A percentile compares a stretch with the other conserved stretches of the same genome.
These are phyloP conservation scores for Daboia siamensis DNA, from an alignment of 2,113 vertebrate genomes.

Conservation along the genomic window DNA sequence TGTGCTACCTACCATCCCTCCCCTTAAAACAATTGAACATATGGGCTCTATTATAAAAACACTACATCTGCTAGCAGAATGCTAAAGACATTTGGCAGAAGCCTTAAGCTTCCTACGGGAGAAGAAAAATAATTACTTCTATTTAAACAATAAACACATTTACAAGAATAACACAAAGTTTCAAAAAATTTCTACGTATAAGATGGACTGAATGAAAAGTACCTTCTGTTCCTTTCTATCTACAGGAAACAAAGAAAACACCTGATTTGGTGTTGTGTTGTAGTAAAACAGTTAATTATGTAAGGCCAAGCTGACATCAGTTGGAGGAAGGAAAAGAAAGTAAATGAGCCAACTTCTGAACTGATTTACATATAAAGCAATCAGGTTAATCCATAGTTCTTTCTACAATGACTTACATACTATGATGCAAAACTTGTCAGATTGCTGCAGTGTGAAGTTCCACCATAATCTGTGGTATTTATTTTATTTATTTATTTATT, in stretches of 20 bases:
- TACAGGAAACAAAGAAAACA: slow-evolving; percentile 22
- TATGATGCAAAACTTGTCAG: neutral
- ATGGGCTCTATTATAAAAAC: slow-evolving; percentile 49
- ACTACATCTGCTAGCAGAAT: slow-evolving; percentile 48
- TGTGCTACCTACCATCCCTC: slow-evolving; percentile 45
- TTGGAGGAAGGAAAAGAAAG: neutral
- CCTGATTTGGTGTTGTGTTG: neutral
- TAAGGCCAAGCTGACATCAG: neutral
- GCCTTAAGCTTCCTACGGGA: slow-evolving; percentile 48
- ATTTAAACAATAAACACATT: slow-evolving; percentile 62
- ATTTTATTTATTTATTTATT: too few species aligned
- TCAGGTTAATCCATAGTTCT: neutral
- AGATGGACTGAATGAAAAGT: slow-evolving; percentile 48
- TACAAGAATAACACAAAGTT: slow-evolving; percentile 52
- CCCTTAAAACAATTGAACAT: slow-evolving; percentile 56
- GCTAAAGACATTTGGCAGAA: slow-evolving; percentile 48
- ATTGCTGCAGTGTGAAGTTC: neutral
- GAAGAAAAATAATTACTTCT: slow-evolving; percentile 59
- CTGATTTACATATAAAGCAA: neutral
- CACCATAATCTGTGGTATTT: neutral
- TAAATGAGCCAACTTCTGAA: neutral
- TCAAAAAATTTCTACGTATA: slow-evolving; percentile 47
- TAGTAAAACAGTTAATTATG: slow-evolving; percentile 30
- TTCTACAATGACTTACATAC: neutral
- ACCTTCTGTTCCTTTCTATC: slow-evolving; percentile 37